Conservation (phyloP, 2,888 invertebrate species). For the Onthophagus sagittarius region DNA sequence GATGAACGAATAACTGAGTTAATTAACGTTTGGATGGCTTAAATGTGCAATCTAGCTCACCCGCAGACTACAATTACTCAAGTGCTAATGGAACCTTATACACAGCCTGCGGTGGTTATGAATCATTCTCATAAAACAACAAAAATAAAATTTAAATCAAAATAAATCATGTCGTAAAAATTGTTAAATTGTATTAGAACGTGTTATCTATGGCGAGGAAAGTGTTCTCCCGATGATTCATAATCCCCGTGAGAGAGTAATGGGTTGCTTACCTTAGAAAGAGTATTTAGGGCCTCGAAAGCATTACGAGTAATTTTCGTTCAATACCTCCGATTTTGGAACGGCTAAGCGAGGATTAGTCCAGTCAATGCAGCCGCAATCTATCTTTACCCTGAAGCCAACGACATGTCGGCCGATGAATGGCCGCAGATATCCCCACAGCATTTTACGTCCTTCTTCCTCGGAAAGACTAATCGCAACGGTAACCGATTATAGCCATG, state of each 20-base stretch:
- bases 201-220: no score
- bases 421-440: neutral
- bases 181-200: no score
- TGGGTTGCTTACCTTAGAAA: constrained; percentile 13
- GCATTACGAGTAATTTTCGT: constrained; percentile 42
- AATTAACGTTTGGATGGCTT: constrained; percentile 6
- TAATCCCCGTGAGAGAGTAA: neutral
- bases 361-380: constrained; percentile 45
- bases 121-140: neutral
- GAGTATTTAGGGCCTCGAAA: constrained; percentile 32
- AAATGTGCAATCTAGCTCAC: neutral
- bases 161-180: no score
- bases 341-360: constrained; percentile 41
- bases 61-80: constrained; percentile 10
- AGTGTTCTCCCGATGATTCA: neutral
- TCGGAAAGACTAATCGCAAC: constrained; percentile 9
- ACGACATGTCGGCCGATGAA: neutral
- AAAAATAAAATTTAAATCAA: no score
- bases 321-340: constrained; percentile 38
- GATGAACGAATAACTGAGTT: constrained; percentile 1
- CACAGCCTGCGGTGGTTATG: neutral
- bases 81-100: constrained; percentile 6
- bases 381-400: constrained; percentile 41
- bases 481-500: neutral
- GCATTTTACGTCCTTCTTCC: neutral